Conservation (phyloP, 1,140 invertebrate species). For the Heliconius congener region DNA sequence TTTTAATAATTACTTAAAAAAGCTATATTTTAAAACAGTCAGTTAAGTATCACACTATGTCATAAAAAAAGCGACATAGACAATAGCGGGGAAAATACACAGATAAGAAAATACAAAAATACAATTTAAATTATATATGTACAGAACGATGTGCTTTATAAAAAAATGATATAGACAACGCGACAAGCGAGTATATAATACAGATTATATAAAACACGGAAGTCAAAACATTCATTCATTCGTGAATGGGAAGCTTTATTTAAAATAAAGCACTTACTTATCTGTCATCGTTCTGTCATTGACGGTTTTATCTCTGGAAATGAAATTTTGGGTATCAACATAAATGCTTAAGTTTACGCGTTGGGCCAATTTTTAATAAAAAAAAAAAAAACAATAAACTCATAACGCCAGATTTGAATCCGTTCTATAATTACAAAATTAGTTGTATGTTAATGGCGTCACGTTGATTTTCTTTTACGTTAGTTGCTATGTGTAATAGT, state of each 20-base stretch:
- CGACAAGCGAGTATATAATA: conserved; percentile 39
- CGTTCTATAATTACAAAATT: too few relatives aligned
- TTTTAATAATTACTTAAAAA: conserved; percentile 18
- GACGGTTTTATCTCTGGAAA: conserved; percentile 60
- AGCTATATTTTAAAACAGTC: conserved; percentile 22
- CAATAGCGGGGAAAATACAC: neutral
- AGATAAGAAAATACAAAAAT: neutral
- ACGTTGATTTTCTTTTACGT: too few relatives aligned
- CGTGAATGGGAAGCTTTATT: conserved; percentile 12
- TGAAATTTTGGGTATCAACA: conserved; percentile 41
- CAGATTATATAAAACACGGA: conserved; percentile 13
- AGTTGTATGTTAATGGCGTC: too few relatives aligned
- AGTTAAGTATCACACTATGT: conserved; percentile 12
- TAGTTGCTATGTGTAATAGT: too few relatives aligned
- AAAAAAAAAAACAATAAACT: neutral
- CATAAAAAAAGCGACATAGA: conserved; percentile 11
- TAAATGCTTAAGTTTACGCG: neutral
- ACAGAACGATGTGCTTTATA: conserved; percentile 60
- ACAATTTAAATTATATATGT: conserved; percentile 46
- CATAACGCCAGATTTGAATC: too few relatives aligned
- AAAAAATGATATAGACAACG: conserved; percentile 24
- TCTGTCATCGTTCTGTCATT: conserved; percentile 74
- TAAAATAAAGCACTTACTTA: conserved; percentile 58
- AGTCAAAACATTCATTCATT: conserved; percentile 11
- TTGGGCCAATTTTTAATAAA: neutral